Evolutionary conservation across 2,113 vertebrate genomes (phyloP), one percentile per base, ranked within the genome.

Genomic region (Apodemus sylvaticus): DNA sequence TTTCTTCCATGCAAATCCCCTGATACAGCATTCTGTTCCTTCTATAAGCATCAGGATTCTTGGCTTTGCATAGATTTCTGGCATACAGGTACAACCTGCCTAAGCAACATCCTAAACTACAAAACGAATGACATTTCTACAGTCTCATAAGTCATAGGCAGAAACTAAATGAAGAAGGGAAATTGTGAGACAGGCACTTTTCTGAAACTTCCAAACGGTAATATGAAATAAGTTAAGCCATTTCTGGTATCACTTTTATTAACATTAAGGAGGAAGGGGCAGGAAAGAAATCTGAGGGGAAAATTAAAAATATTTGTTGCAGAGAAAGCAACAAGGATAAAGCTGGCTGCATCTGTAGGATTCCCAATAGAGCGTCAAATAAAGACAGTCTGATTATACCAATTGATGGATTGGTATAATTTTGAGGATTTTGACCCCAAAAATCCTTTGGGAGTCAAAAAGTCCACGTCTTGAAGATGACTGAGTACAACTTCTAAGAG

Each of bases 371-470:
- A 82, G 42, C 22, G 55, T 64, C 77, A 64, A 45, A 91, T 48
- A 36, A 82, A 86, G 62, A 76, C 73, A 64, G 5, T 5, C 42
- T 1, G 0, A 78, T 94, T 76, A n/a, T 29, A 48, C 87, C 93
- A 68, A 96, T 7, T 89, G 92, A 98, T 60, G 39, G 39, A 45
- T 74, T 13, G 94, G 51, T n/a, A n/a, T n/a, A n/a, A n/a, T n/a
- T n/a, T n/a, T n/a, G n/a, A n/a, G n/a, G n/a, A n/a, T n/a, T n/a
- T n/a, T n/a, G n/a, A n/a, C n/a, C n/a, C n/a, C n/a, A n/a, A n/a
- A 85, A 98, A 58, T 66, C 91, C 58, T 97, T 60, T 0, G 13
- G 96, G 91, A 96, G 16, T 96, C 87, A 96, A 94, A 98, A 89
- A 86, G 62, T 20, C 79, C 42, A 73, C 77, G 55, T 93, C 96